Evolutionary conservation across 2,113 vertebrate species (phyloP), one percentile per base, ranked within the genome.

Genomic region (Gallinago paraguaiae): DNA sequence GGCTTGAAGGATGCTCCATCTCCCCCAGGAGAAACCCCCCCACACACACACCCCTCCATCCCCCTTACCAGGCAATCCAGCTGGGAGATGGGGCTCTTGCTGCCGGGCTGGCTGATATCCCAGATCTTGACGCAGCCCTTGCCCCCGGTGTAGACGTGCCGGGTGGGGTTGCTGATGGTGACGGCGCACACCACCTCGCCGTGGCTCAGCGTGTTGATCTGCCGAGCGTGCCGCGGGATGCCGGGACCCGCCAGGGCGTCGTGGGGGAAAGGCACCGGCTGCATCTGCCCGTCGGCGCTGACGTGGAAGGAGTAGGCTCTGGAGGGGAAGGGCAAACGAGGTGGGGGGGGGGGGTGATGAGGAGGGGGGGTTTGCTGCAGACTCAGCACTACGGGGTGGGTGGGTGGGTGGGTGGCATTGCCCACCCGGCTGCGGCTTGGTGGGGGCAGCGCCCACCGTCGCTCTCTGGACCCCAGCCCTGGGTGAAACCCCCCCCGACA

Each of bases 101-200:
- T 99, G 94, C 99, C 99, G 0, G 99, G 99, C 95, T 99, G 99
- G 98, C 99, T 99, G 97, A 99, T 99, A 96, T 99, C 99, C 99
- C 99, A 99, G 97, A 99, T 99, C 98, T 99, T 99, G 92, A 99
- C 99, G 2, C 99, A 99, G 71, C 99, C 99, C 94, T 99, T 99
- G 96, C 99, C 99, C 0, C 99, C 99, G 0, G 99, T 99, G 97
- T 99, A 99, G 96, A 99, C 99, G 60, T 99, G 99, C 41, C 99
- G 97, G 0, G 99, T 99, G 76, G 99, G 99, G 97, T 99, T 99
- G 98, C 99, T 99, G 97, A 99, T 99, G 97, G 99, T 99, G 96
- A 99, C 99, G 0, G 99, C 99, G 1, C 99, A 99, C 20, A 99
- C 99, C 96, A 99, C 99, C 96, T 99, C 99, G 2, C 99, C 99